A percentile compares a stretch with the other conserved stretches of the same genome.
These are phyloP conservation scores for Willisornis vidua DNA, from an alignment of 2,113 vertebrate species.

Conservation along the genomic window DNA sequence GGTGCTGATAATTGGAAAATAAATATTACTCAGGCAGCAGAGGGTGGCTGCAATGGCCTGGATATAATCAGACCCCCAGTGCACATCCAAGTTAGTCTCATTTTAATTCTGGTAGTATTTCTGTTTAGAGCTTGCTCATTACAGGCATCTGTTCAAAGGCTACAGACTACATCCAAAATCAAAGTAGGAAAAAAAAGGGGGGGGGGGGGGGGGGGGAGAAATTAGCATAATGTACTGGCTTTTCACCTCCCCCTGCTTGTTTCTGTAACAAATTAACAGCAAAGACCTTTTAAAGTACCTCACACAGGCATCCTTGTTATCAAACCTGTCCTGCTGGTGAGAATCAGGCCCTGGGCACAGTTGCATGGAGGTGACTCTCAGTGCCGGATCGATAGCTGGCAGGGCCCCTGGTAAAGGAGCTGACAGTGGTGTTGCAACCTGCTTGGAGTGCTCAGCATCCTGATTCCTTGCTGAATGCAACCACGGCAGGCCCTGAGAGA, in stretches of 20 bases:
- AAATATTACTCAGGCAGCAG: not conserved
- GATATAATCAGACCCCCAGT: slow-evolving; percentile 27
- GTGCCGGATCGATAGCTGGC: slow-evolving; percentile 46
- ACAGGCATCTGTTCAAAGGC: slow-evolving; percentile 65
- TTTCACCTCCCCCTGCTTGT: slow-evolving; percentile 38
- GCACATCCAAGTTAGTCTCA: slow-evolving; percentile 52
- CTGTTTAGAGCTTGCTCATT: slow-evolving; percentile 71
- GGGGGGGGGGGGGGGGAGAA: not conserved
- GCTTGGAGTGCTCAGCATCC: not conserved
- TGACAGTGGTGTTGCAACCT: not conserved
- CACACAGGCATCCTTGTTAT: slow-evolving; percentile 47
- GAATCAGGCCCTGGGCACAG: slow-evolving; percentile 9
- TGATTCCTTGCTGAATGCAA: not conserved
- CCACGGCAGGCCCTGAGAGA: not conserved
- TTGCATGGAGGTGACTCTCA: not conserved
- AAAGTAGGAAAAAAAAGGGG: slow-evolving; percentile 10
- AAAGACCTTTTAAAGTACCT: slow-evolving; percentile 65
- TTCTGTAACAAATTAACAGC: slow-evolving; percentile 58
- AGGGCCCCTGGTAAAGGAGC: not conserved
- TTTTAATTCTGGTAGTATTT: slow-evolving; percentile 70
- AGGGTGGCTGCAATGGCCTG: not conserved
- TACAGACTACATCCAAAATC: slow-evolving; percentile 40
- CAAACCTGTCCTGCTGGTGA: slow-evolving; percentile 44
- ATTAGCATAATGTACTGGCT: slow-evolving; percentile 27
- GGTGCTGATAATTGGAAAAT: slow-evolving; percentile 29